Conservation (phyloP, 2,888 invertebrate genomes). For the Drosophila monieri region DNA sequence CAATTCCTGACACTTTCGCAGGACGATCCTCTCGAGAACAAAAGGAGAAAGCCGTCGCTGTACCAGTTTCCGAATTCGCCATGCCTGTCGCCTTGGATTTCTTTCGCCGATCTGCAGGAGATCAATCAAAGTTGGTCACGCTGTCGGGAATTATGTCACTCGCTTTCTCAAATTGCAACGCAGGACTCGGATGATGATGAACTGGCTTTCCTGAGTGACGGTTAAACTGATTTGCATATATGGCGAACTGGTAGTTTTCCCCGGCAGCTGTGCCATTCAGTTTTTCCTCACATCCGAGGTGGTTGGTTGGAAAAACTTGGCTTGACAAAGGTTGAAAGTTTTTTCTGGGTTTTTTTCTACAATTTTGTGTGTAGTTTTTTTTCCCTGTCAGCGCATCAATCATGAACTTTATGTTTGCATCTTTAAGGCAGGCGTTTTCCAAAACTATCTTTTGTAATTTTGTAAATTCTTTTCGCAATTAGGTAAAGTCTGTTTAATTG, state of each 20-base stretch:
- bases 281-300: conserved; percentile 38
- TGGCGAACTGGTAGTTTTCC: conserved; percentile 19
- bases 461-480: conserved; percentile 33
- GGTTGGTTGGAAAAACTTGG: conserved; percentile 61
- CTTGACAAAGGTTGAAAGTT: conserved; percentile 52
- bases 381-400: conserved; percentile 64
- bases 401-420: conserved; percentile 64
- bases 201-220: conserved; percentile 31
- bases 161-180: conserved; percentile 82
- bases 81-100: conserved; percentile 60
- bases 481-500: conserved; percentile 53
- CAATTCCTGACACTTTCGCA: conserved; percentile 65
- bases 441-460: conserved; percentile 55
- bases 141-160: conserved; percentile 83
- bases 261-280: conserved; percentile 43
- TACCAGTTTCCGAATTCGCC: conserved; percentile 64
- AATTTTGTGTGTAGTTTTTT: conserved; percentile 23
- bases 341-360: conserved; percentile 10
- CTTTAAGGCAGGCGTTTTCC: conserved; percentile 22
- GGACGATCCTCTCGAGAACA: conserved; percentile 18
- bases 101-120: conserved; percentile 66
- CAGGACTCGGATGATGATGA: conserved; percentile 35
- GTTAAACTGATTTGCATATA: conserved; percentile 69
- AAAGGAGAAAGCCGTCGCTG: conserved; percentile 37
- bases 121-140: conserved; percentile 83